Evolutionary conservation across 2,797 vertebrate genomes (phyloP).

Genomic region (Enteromius mattozi): DNA sequence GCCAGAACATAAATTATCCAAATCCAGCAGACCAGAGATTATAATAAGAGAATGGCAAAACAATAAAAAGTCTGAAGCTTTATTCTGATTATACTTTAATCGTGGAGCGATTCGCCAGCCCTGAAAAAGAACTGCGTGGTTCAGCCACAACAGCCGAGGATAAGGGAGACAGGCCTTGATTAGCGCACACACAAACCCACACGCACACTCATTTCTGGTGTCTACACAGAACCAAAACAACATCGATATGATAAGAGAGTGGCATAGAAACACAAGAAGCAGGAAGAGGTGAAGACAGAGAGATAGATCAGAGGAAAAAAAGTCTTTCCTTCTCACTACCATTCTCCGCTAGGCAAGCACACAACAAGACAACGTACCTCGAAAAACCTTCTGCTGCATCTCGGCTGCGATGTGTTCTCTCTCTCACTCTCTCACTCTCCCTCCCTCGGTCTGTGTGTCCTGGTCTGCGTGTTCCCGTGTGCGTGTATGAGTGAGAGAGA

Average conservation of each 20-base stretch:
- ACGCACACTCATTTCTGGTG: conserved; percentile 71
- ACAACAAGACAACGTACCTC: conserved; percentile 86
- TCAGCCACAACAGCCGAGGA: conserved; percentile 79
- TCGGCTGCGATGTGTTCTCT: conserved; percentile 86
- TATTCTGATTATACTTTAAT: conserved; percentile 72
- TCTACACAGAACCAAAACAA: conserved; percentile 72
- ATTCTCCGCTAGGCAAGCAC: conserved; percentile 82
- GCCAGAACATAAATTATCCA: conserved; percentile 20
- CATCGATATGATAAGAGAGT: conserved; percentile 64
- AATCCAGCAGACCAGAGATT: background rate
- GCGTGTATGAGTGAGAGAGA: conserved; percentile 59
- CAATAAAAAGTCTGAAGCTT: conserved; percentile 45
- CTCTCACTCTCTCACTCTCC: conserved; percentile 78
- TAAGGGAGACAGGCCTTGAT: conserved; percentile 82
- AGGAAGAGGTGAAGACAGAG: conserved; percentile 73
- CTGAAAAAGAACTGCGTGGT: conserved; percentile 85
- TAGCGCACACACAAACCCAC: conserved; percentile 64
- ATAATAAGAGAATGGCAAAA: background rate
- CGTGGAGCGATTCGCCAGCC: conserved; percentile 77
- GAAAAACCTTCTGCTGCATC: conserved; percentile 86
- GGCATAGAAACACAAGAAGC: conserved; percentile 73
- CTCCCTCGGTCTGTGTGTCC: conserved; percentile 69
- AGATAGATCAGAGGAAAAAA: conserved; percentile 63
- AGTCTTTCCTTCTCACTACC: conserved; percentile 74
- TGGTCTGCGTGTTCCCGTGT: conserved; percentile 73